Conservation (phyloP, 2,797 vertebrate species). For the Acomys russatus region DNA sequence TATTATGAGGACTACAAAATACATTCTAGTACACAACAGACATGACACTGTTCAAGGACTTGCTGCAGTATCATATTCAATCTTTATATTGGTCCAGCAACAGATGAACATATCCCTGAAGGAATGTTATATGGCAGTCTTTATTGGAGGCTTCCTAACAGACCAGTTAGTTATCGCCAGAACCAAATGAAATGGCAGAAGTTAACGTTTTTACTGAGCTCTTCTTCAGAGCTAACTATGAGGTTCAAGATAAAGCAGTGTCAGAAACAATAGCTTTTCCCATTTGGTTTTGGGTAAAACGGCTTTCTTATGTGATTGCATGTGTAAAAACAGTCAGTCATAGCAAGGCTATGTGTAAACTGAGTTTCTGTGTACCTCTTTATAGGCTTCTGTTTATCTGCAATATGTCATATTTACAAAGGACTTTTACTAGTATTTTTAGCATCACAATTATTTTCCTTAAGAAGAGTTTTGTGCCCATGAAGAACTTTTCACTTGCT, state of each 20-base stretch:
- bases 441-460: slow-evolving; percentile 78
- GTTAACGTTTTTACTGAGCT: slow-evolving; percentile 77
- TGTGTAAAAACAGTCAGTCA: slow-evolving; percentile 65
- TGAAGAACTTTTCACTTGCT: slow-evolving; percentile 46
- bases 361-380: slow-evolving; percentile 69
- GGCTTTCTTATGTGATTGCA: slow-evolving; percentile 69
- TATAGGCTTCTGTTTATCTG: slow-evolving; percentile 65
- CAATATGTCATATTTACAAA: slow-evolving; percentile 73
- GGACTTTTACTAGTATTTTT: slow-evolving; percentile 68
- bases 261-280: slow-evolving; percentile 69
- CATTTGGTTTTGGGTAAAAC: slow-evolving; percentile 74
- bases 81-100: slow-evolving; percentile 72
- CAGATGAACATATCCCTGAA: slow-evolving; percentile 80
- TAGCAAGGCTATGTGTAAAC: slow-evolving; percentile 63
- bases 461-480: slow-evolving; percentile 60
- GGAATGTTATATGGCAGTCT: slow-evolving; percentile 77
- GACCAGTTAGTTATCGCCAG: slow-evolving; percentile 75
- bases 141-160: slow-evolving; percentile 74
- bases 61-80: slow-evolving; percentile 81
- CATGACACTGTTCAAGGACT: slow-evolving; percentile 80
- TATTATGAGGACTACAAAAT: slow-evolving; percentile 81
- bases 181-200: slow-evolving; percentile 76
- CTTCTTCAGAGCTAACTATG: slow-evolving; percentile 70
- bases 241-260: slow-evolving; percentile 74
- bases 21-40: slow-evolving; percentile 63